Base-by-base conservation (phyloP, 2,113 vertebrate genomes). In the Psittacara wagleri region DNA sequence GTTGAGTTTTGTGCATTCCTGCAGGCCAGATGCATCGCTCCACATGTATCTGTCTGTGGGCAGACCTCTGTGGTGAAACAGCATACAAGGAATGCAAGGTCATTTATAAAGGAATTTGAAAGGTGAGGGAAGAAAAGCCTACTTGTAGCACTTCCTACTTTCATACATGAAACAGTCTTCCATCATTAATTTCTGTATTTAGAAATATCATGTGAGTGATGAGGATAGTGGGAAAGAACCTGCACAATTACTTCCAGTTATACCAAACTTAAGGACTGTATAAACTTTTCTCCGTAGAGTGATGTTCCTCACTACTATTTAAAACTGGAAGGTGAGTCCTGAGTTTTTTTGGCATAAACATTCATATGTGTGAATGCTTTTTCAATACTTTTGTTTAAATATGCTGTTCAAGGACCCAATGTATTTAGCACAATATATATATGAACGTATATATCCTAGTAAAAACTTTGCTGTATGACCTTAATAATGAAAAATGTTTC, bases 1-100 rank as follows among this genome's bases (percentile, higher is more conserved):
- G 87, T 98, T 97, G 11, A 98, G 94, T 96, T 99, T 99, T 39
- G 99, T 99, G 85, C 99, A 98, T 90, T 99, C 99, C 39, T 99
- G 99, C 29, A 99, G 97, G 33, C 99, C 99, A 1, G 99, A 98
- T 2, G 98, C 99, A 15, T 99, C 99, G 1, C 99, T 99, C 99
- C 99, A 99, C 99, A 99, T 99, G 90, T 99, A 99, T 61, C 99
- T 98, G 96, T 99, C 99, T 0, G 99, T 99, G 37, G 99, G 99
- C 48, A 99, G 98, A n/a, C 99, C 99, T 95, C 99, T 99, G 97
- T 13, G 39, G 43, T 41, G 33, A 61, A 85, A 86, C 14, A 49
- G 88, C 1, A 20, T 35, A 80, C 17, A 59, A 20, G 41, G 54
- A 79, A 79, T 44, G 31, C 70, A 61, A 68, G 28, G 57, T 62